Evolutionary conservation across 2,113 vertebrate genomes (phyloP), one percentile per base, ranked within the genome.

Genomic region (Tylochromis polylepis): DNA sequence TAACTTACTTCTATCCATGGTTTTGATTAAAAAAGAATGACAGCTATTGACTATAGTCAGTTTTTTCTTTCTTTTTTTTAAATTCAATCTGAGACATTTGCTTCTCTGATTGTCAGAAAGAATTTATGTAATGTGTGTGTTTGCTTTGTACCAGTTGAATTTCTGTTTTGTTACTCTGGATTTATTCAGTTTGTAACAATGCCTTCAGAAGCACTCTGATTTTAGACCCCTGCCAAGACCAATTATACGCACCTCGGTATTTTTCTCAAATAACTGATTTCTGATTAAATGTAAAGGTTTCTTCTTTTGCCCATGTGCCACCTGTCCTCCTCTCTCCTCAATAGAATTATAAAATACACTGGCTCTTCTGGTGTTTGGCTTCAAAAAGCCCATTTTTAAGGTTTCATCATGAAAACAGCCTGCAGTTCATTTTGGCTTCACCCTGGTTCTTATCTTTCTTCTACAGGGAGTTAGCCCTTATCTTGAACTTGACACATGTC

Each of bases 371-470:
- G 46, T 62, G 59, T 84, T 80, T 87, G 85, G 80, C 58, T 16
- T 87, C 14, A 12, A 87, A 81, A 83, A 38, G 38, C 57, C 79
- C 72, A 59, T 83, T 85, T 85, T 89, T 81, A 67, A 88, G 65
- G 58, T 75, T 85, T 85, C 57, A 58, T 83, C 24, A 65, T 85
- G 72, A 89, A 72, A 53, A 22, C 55, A 85, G 43, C 38, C 58
- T 83, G 65, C 43, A 88, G 70, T 60, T 72, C 78, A 70, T 82
- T 18, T 81, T 43, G 36, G 75, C 70, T 84, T 34, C 18, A 49
- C 81, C 87, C 53, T 53, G 65, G 78, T 49, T 84, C 86, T 94
- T 95, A 95, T 95, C 93, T 94, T 20, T 59, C 59, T 36, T 55
- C 22, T 60, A 46, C 87, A 94, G 80, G 60, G 85, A 85, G 83